These are phyloP conservation scores for Wiebesia pumilae DNA, from an alignment of 1,140 invertebrate genomes.

Conservation along the genomic window DNA sequence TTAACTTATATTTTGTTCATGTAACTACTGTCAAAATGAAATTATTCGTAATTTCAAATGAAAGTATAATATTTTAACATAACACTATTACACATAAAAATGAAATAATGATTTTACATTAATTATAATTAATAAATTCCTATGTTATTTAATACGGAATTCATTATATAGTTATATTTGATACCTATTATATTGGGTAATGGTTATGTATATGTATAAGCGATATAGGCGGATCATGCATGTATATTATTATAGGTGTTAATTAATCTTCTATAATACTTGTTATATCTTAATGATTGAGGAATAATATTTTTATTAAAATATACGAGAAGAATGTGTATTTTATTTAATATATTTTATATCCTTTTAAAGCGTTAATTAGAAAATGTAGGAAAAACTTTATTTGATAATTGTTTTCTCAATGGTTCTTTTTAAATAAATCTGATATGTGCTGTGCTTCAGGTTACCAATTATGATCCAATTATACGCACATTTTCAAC, in stretches of 20 bases:
- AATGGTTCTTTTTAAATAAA: constrained; percentile 48
- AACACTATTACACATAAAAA: no score
- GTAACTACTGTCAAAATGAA: no score
- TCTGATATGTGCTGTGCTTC: constrained; percentile 53
- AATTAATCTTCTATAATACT: background rate
- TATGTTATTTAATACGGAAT: background rate
- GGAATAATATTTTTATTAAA: no score
- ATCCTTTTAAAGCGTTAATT: background rate
- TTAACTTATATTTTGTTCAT: no score
- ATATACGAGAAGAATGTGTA: no score
- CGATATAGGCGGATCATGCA: background rate
- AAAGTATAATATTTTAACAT: no score
- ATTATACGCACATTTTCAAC: constrained; percentile 55
- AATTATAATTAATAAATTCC: background rate
- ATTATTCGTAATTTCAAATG: no score
- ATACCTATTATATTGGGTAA: no score
- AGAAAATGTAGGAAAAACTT: background rate
- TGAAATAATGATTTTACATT: no score
- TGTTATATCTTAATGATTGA: no score
- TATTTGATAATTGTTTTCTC: background rate
- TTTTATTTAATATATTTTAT: no score
- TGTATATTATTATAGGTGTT: background rate
- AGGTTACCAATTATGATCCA: constrained; percentile 58
- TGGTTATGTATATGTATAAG: no score
- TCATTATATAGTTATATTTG: background rate